Base-by-base conservation (phyloP, 1,140 invertebrate genomes). In the Pararge aegeria region DNA sequence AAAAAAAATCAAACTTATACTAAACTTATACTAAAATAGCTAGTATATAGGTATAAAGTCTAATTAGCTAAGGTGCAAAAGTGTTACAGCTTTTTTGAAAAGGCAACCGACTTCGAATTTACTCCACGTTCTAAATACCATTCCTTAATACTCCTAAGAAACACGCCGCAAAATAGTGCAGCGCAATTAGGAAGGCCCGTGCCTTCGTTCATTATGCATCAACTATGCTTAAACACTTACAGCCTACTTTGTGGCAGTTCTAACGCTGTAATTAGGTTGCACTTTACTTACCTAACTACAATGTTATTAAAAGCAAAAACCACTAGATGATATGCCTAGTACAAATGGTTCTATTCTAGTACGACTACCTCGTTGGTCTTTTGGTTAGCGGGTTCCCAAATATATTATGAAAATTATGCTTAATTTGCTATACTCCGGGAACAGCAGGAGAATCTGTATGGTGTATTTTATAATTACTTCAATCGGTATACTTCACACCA, bases 151-250 rank as follows among this genome's bases (percentile, higher is more conserved):
- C 5, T 10, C 0, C 13, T 15, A 42, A 19, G 38, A 16, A 42
- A 10, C 1, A 42, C 38, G 6, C 38, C 38, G 38, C 38, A 42
- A 42, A 42, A 42, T 18, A 46, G 44, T 46, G 20, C 20, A 46
- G 3, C 38, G 44, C 44, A 46, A 46, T 46, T 24, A 46, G 20
- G 10, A n/a, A 24, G 10, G 20, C 20, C 44, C 44, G 20, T 46
- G 21, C 20, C 44, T 46, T 21, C 38, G 18, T 42, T 42, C 18
- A 42, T 42, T 42, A 42, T 46, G 44, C 44, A 46, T 46, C 20
- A 46, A 46, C 44, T 46, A 16, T 18, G 16, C 13, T 42, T 42
- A 18, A 15, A 15, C 16, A 16, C 38, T 42, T 42, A 42, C 13
- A 18, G 38, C 38, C 38, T 42, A 42, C 38, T 42, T 42, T 42